phyloP scores from a whole-genome alignment of 2,797 vertebrate genomes.

The Gymnodraco acuticeps region DNA sequence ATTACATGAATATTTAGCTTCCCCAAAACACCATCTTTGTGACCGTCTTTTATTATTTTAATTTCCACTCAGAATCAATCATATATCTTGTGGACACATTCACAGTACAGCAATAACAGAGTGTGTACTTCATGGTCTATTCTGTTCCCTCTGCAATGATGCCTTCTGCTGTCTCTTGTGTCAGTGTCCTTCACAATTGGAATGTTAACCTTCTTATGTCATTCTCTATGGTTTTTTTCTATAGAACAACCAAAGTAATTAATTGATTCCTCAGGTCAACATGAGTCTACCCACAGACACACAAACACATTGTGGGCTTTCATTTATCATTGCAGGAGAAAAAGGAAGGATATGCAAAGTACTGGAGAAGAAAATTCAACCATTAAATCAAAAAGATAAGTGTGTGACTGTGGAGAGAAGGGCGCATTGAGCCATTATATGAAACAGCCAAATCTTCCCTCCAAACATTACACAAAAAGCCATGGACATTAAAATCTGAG shows the following conservation, averaged over 20 bases:
- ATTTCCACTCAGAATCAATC: slow-evolving; percentile 9
- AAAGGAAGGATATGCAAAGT: slow-evolving; percentile 43
- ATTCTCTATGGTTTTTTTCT: neutral
- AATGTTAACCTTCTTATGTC: slow-evolving; percentile 34
- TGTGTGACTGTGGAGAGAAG: slow-evolving; percentile 1
- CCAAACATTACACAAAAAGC: slow-evolving; percentile 44
- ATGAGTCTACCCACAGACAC: neutral
- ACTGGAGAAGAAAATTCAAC: slow-evolving; percentile 22
- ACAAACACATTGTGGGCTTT: neutral
- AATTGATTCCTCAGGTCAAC: slow-evolving; percentile 3
- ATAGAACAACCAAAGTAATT: slow-evolving; percentile 2
- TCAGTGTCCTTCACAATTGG: slow-evolving; percentile 29
- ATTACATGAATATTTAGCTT: slow-evolving; percentile 31
- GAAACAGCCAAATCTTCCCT: slow-evolving; percentile 31
- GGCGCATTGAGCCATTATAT: slow-evolving; percentile 19
- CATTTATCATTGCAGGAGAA: slow-evolving; percentile 26
- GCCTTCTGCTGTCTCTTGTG: slow-evolving; percentile 9
- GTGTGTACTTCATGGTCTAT: neutral
- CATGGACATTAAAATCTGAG: slow-evolving; percentile 31
- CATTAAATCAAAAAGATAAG: slow-evolving; percentile 43
- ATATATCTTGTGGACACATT: slow-evolving; percentile 1
- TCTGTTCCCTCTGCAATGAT: slow-evolving; percentile 8
- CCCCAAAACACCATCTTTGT: neutral
- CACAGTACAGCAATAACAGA: slow-evolving; percentile 1
- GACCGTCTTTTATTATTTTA: slow-evolving; percentile 8